Conservation (phyloP, 2,113 vertebrate species). For the Ahaetulla prasina region DNA sequence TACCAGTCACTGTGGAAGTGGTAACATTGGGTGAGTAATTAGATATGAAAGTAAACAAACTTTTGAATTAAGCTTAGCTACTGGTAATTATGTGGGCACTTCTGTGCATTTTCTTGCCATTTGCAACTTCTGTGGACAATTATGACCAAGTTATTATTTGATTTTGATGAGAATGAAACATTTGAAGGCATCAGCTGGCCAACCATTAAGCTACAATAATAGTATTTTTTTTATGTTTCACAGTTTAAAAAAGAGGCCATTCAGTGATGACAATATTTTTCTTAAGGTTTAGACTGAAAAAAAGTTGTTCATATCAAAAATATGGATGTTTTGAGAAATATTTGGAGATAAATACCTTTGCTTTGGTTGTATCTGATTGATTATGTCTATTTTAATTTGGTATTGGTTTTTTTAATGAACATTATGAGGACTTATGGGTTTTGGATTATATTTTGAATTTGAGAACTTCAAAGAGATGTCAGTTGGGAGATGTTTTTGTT, state of each 20-base stretch:
- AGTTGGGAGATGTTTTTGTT: neutral
- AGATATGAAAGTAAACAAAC: neutral
- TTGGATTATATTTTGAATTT: neutral
- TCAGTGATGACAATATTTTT: neutral
- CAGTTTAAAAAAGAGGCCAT: neutral
- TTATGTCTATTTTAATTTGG: neutral
- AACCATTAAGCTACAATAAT: neutral
- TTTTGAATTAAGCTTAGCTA: neutral
- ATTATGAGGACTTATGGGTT: neutral
- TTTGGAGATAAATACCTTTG: neutral
- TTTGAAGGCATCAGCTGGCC: neutral
- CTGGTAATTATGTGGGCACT: neutral
- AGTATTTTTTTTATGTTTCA: neutral
- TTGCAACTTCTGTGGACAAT: neutral
- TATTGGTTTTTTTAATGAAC: neutral
- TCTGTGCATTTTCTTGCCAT: neutral
- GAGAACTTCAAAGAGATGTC: neutral
- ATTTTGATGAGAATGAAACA: neutral
- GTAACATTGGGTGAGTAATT: conserved; percentile 64
- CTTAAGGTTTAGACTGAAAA: neutral
- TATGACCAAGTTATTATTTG: neutral
- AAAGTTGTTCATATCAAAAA: neutral
- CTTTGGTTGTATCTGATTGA: neutral
- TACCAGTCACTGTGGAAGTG: conserved; percentile 62
- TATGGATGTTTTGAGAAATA: neutral